A percentile compares a stretch with the other conserved stretches of the same genome.
These are phyloP conservation scores for Lycocerus yunnanus DNA, from an alignment of 2,888 invertebrate species.

Conservation along the genomic window DNA sequence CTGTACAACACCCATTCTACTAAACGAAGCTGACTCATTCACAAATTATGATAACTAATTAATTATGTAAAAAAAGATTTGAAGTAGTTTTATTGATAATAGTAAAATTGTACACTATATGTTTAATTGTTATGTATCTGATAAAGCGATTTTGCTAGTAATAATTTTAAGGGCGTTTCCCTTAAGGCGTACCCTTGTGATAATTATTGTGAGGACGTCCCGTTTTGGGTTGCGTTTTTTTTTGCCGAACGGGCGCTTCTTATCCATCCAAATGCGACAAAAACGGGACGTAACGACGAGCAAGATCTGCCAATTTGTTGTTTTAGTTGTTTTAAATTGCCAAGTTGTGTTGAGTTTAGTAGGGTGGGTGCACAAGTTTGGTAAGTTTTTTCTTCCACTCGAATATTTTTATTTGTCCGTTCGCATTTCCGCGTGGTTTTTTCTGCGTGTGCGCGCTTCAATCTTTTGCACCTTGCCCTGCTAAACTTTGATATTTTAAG, in stretches of 20 bases:
- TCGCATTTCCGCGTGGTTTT: background rate
- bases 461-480: constrained; percentile 49
- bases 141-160: background rate
- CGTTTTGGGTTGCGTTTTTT: background rate
- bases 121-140: constrained; percentile 18
- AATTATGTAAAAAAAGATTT: constrained; percentile 8
- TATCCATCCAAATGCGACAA: background rate
- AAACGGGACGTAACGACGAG: background rate
- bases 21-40: constrained; percentile 48
- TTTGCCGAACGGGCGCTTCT: background rate
- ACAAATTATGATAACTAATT: background rate
- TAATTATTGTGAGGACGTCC: background rate
- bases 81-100: constrained; percentile 16
- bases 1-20: constrained; percentile 55
- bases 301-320: background rate
- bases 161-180: background rate
- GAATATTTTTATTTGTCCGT: constrained; percentile 6
- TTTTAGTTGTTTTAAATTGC: background rate
- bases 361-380: constrained; percentile 52
- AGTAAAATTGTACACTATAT: constrained; percentile 10
- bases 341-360: constrained; percentile 49
- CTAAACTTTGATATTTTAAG: constrained; percentile 40
- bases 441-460: constrained; percentile 21
- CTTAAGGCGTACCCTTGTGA: background rate
- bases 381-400: constrained; percentile 21